phyloP scores from a whole-genome alignment of 2,113 vertebrate genomes.

The Eupsittula cactorum region DNA sequence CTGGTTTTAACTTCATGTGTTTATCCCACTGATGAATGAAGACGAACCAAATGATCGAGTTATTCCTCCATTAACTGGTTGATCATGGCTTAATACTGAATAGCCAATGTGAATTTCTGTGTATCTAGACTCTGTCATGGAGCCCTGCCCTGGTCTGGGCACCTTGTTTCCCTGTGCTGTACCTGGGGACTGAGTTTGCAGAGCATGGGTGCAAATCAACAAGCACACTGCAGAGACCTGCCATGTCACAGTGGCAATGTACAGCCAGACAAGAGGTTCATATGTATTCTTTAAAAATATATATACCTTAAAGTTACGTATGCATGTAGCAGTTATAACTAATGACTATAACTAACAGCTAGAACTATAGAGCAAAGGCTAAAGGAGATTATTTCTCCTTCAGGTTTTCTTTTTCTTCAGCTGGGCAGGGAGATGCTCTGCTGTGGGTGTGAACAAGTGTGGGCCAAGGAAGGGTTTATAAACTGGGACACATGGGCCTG shows the following conservation, averaged over 20 bases:
- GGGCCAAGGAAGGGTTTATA: neutral
- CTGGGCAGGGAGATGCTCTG: neutral
- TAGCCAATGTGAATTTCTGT: neutral
- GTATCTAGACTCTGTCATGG: neutral
- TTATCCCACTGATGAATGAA: neutral
- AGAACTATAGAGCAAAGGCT: neutral
- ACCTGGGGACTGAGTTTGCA: neutral
- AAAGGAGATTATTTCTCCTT: neutral
- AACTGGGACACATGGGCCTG: rapidly evolving
- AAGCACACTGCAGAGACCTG: neutral
- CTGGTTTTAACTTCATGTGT: neutral
- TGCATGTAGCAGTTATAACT: neutral
- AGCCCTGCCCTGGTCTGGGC: neutral
- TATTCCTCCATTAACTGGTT: neutral
- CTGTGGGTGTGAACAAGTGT: rapidly evolving
- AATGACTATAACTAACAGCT: neutral
- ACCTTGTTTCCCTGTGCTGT: neutral
- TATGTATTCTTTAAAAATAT: neutral
- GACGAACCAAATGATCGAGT: neutral
- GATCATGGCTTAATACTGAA: neutral
- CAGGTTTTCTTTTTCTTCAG: neutral
- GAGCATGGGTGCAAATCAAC: neutral
- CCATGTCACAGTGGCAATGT: neutral
- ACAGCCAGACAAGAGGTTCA: neutral
- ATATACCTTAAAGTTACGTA: neutral